phyloP scores from a whole-genome alignment of 2,113 vertebrate genomes.

The Toxostoma redivivum region DNA sequence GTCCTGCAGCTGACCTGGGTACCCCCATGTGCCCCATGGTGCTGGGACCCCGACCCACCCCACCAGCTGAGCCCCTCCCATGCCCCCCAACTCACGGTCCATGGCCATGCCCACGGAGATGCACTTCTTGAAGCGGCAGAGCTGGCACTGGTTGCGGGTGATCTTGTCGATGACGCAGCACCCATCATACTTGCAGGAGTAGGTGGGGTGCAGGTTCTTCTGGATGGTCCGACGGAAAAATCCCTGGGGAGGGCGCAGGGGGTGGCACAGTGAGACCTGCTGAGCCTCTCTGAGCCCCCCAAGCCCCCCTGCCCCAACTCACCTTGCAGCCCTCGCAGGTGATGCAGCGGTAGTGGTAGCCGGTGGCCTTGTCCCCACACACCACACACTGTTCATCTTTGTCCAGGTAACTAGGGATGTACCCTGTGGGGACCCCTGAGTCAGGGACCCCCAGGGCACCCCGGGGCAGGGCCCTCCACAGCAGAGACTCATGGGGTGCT shows the following conservation, averaged over 20 bases:
- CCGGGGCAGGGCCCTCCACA: not conserved
- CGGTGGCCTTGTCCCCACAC: conserved; percentile 92
- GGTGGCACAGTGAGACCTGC: not conserved
- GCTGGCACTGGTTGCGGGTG: conserved; percentile 98
- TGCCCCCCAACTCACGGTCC: conserved; percentile 70
- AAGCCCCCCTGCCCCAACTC: not conserved
- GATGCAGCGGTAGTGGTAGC: conserved; percentile 97
- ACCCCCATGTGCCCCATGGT: accelerated
- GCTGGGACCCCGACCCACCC: not conserved
- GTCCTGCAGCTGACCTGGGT: not conserved
- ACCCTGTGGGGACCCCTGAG: conserved; percentile 70
- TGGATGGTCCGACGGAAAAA: conserved; percentile 98
- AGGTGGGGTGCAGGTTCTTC: conserved; percentile 94
- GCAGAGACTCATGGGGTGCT: not conserved
- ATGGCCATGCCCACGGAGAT: conserved; percentile 88
- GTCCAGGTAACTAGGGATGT: conserved; percentile 97
- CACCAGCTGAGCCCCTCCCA: not conserved
- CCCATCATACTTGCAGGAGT: conserved; percentile 94
- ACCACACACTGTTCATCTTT: conserved; percentile 96
- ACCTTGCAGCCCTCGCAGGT: conserved; percentile 98
- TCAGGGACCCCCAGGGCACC: not conserved
- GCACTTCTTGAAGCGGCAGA: conserved; percentile 97
- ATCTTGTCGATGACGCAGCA: conserved; percentile 98
- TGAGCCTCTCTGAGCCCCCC: not conserved
- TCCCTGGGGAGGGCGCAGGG: conserved; percentile 69